Conservation (phyloP, 1,140 invertebrate species). For the Phocides pigmalion region DNA sequence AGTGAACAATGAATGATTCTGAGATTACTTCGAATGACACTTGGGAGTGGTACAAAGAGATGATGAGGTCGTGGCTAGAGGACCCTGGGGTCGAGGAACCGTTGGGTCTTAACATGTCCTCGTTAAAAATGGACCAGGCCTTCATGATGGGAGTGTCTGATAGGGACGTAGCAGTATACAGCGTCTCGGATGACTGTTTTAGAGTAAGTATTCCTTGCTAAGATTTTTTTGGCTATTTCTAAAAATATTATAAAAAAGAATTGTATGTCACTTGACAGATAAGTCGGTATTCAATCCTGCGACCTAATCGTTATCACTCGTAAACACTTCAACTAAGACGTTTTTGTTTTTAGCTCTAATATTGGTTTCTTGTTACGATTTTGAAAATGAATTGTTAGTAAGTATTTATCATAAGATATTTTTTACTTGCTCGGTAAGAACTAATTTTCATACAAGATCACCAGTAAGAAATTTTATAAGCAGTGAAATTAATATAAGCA, state of each 20-base stretch:
- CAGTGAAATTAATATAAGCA: too few species aligned
- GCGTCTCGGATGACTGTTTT: constrained; percentile 85
- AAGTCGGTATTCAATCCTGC: neutral
- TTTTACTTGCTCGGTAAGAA: too few species aligned
- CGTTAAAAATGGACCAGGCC: constrained; percentile 84
- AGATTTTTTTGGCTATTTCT: neutral
- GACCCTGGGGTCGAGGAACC: constrained; percentile 68
- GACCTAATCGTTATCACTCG: neutral
- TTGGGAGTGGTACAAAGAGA: constrained; percentile 69
- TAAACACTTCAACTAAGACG: constrained; percentile 10
- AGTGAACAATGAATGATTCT: constrained; percentile 65
- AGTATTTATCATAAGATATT: too few species aligned
- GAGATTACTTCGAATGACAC: constrained; percentile 43
- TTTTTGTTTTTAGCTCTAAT: constrained; percentile 13
- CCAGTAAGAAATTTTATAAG: too few species aligned
- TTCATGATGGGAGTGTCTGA: constrained; percentile 79
- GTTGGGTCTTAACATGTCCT: constrained; percentile 70
- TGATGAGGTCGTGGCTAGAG: constrained; percentile 74
- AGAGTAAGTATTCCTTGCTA: constrained; percentile 75
- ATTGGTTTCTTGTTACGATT: too few species aligned
- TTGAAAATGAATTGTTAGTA: too few species aligned
- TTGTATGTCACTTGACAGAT: neutral
- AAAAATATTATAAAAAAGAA: too few species aligned
- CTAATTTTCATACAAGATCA: too few species aligned
- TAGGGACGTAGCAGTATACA: constrained; percentile 80